Percentiles rank a stretch among this genome's conserved stretches.
phyloP scores from a whole-genome alignment of 1,140 invertebrate genomes.

The Drosophila murphyi region DNA sequence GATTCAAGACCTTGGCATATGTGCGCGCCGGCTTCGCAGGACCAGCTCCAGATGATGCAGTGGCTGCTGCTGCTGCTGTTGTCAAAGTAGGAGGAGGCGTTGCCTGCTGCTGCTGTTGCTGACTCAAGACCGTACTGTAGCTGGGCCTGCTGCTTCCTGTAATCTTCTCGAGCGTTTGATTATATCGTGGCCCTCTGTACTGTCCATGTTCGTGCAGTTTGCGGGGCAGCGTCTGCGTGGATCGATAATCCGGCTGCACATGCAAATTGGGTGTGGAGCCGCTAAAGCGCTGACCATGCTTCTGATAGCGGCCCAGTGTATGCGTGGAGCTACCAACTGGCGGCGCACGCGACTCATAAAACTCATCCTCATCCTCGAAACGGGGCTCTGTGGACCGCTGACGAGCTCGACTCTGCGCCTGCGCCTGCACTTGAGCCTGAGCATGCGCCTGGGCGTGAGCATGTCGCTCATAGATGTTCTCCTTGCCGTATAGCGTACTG shows the following conservation, averaged over 20 bases:
- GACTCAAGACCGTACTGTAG: not conserved
- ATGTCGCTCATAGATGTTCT: constrained; percentile 89
- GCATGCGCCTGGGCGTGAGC: not conserved
- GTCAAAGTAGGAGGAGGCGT: constrained; percentile 79
- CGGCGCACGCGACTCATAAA: constrained; percentile 51
- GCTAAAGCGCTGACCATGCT: constrained; percentile 88
- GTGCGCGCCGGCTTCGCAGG: constrained; percentile 90
- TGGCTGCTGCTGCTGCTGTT: constrained; percentile 22
- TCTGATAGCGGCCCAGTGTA: constrained; percentile 91
- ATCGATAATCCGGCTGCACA: constrained; percentile 86
- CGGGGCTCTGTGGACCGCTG: constrained; percentile 41
- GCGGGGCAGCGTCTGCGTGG: constrained; percentile 91
- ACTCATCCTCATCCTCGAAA: constrained; percentile 58
- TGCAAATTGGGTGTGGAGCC: constrained; percentile 80
- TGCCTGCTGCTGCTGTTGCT: constrained; percentile 85
- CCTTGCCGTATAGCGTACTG: constrained; percentile 91
- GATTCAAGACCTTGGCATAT: constrained; percentile 89
- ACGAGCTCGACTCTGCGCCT: constrained; percentile 12
- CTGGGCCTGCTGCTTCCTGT: not conserved
- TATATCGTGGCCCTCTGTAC: constrained; percentile 13
- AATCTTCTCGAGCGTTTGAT: constrained; percentile 30
- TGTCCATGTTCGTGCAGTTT: constrained; percentile 86
- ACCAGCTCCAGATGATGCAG: constrained; percentile 84
- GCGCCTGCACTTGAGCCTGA: constrained; percentile 75
- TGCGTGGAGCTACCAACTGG: constrained; percentile 64